A percentile compares a stretch with the other conserved stretches of the same genome.
Evolutionary conservation across 1,140 invertebrate genomes (phyloP).

Genomic region (Whitmania pigra): DNA sequence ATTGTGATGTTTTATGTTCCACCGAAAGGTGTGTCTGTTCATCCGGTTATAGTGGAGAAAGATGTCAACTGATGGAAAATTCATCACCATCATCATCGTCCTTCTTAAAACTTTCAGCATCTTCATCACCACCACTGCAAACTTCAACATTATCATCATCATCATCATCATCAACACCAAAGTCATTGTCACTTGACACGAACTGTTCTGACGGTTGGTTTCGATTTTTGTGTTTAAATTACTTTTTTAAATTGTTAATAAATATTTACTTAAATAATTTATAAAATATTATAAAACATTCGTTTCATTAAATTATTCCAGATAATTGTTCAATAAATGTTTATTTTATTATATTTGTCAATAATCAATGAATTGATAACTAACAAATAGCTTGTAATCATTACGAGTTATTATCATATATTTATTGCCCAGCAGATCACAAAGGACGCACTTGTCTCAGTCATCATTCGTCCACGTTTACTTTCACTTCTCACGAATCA

Average conservation of each 20-base stretch:
- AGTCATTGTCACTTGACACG: not conserved
- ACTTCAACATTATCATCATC: not conserved
- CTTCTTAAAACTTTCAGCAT: not conserved
- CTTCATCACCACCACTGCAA: not conserved
- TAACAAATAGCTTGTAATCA: not conserved
- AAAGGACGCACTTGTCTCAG: too few species aligned
- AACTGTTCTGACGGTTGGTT: not conserved
- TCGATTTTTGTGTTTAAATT: too few species aligned
- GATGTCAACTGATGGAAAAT: not conserved
- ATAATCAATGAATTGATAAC: not conserved
- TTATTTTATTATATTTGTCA: slow-evolving; percentile 6
- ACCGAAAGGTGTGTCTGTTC: not conserved
- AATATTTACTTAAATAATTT: not conserved
- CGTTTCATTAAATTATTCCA: not conserved
- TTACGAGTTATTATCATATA: not conserved
- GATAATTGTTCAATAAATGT: not conserved
- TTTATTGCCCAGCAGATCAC: not conserved
- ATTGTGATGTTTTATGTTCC: not conserved
- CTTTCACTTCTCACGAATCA: too few species aligned
- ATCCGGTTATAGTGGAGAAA: not conserved
- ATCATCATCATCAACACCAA: not conserved
- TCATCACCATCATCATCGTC: not conserved
- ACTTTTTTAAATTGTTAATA: not conserved
- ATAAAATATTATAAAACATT: not conserved
- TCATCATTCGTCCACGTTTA: too few species aligned